These are phyloP conservation scores for Galerucella nymphaeae DNA, from an alignment of 2,888 invertebrate species.

Conservation along the genomic window DNA sequence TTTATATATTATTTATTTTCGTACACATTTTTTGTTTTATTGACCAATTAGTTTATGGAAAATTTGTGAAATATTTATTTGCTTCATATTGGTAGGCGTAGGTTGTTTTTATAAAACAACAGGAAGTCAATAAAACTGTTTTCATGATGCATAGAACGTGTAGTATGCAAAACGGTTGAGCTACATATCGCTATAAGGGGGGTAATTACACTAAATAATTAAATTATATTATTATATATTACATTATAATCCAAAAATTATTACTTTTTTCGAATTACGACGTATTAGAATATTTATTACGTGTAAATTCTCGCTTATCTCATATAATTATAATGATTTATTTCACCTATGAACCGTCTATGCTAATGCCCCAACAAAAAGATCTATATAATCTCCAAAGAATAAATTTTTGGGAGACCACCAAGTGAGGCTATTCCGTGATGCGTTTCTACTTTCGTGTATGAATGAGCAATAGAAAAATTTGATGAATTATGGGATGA, in stretches of 20 bases:
- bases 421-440: slow-evolving; percentile 9
- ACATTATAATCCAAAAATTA: not conserved
- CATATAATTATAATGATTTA: slow-evolving; percentile 15
- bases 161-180: not conserved
- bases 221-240: not conserved
- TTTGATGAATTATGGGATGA: slow-evolving; percentile 10
- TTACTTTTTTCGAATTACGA: not conserved
- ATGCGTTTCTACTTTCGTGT: slow-evolving; percentile 6
- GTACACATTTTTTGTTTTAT: too few relatives aligned
- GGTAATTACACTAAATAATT: not conserved
- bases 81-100: too few relatives aligned
- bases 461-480: slow-evolving; percentile 6
- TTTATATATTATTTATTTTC: too few relatives aligned
- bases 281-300: slow-evolving; percentile 9
- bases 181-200: not conserved
- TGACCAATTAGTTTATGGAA: too few relatives aligned
- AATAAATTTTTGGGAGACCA: slow-evolving; percentile 8
- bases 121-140: not conserved
- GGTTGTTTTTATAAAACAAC: not conserved
- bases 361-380: slow-evolving; percentile 8
- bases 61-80: too few relatives aligned
- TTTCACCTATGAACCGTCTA: slow-evolving; percentile 2
- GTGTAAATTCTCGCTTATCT: not conserved
- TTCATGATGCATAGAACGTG: not conserved
- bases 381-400: slow-evolving; percentile 5